phyloP scores from a whole-genome alignment of 2,888 invertebrate genomes.

The Antheraea assamensis region DNA sequence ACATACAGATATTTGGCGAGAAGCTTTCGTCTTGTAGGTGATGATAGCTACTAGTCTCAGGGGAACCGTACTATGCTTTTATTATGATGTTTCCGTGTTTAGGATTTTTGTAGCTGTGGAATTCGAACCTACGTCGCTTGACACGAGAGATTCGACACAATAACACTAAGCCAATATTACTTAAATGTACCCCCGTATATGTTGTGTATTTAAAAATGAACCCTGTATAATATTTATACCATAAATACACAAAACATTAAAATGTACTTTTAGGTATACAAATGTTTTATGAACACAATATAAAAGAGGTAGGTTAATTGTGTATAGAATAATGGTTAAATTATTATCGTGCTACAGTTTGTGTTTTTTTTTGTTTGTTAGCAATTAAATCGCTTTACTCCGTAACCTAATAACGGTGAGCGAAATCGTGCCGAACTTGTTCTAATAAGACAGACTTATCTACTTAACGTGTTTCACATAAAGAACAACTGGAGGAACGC shows the following conservation, averaged over 20 bases:
- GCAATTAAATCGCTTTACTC: too few relatives aligned
- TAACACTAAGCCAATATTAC: neutral
- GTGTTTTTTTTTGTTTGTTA: too few relatives aligned
- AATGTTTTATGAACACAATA: conserved; percentile 19
- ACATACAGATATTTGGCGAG: neutral
- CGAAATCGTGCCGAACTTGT: neutral
- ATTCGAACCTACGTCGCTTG: neutral
- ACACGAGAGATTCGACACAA: neutral
- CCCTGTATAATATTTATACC: conserved; percentile 21
- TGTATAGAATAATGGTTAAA: neutral
- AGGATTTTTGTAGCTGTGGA: neutral
- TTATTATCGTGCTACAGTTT: neutral
- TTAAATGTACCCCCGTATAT: conserved; percentile 37
- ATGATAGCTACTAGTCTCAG: neutral
- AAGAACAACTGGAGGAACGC: conserved; percentile 1
- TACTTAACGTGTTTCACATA: conserved; percentile 10
- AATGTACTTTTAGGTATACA: conserved; percentile 13
- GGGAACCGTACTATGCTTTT: too few relatives aligned
- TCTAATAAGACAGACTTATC: conserved; percentile 8
- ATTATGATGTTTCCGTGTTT: too few relatives aligned
- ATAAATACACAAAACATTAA: conserved; percentile 14
- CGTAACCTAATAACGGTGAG: neutral
- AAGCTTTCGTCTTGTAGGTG: neutral
- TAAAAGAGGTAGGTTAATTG: conserved; percentile 4
- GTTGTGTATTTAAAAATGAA: conserved; percentile 48